A percentile compares a stretch with the other conserved stretches of the same genome.
Conservation (phyloP, 2,797 vertebrate genomes). For the Dendrocincla tyrannina region DNA sequence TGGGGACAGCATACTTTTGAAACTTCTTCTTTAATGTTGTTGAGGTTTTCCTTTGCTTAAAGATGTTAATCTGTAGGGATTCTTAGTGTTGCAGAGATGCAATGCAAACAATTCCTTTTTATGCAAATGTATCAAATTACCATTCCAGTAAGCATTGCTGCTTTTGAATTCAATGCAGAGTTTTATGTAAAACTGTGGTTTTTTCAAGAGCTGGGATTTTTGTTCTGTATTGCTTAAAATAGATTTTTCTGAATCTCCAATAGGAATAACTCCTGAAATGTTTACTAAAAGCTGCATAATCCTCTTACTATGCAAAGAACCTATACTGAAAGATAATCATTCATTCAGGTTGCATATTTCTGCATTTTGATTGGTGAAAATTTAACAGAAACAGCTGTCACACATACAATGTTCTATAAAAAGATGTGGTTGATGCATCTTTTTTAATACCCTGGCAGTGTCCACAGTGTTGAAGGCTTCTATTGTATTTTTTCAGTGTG, state of each 20-base stretch:
- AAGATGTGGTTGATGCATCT: not conserved
- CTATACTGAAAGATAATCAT: not conserved
- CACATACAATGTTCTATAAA: not conserved
- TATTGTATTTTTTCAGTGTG: not conserved
- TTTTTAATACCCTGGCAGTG: not conserved
- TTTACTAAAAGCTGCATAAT: conserved; percentile 42
- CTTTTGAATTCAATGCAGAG: not conserved
- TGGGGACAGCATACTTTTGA: not conserved
- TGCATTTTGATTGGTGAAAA: not conserved
- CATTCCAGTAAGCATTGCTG: not conserved
- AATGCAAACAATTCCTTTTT: not conserved
- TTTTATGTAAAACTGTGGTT: not conserved
- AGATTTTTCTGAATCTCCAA: not conserved
- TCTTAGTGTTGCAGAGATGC: not conserved
- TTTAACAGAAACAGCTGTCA: not conserved
- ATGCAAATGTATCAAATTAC: conserved; percentile 23
- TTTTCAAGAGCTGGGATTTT: not conserved
- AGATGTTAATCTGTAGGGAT: not conserved
- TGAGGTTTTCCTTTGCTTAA: conserved; percentile 9
- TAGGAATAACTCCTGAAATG: not conserved
- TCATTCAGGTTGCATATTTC: conserved; percentile 26
- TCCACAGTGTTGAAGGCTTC: not conserved
- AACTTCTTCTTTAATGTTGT: not conserved
- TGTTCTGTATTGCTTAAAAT: conserved; percentile 18
- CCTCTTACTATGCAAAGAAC: conserved; percentile 15